Evolutionary conservation across 2,888 invertebrate genomes (phyloP).

Genomic region (Cephalotes varians): DNA sequence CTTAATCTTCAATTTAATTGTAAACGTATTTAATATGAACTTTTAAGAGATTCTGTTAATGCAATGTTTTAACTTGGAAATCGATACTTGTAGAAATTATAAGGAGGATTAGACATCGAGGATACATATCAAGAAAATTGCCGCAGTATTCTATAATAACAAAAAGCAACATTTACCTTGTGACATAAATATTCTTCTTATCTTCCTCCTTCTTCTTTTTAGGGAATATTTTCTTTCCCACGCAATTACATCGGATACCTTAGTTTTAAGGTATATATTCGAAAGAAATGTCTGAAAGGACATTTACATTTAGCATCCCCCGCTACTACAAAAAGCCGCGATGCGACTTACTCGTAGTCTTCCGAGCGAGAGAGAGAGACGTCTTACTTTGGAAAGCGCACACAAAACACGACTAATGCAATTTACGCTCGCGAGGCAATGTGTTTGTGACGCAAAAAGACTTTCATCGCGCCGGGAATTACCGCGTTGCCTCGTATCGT

Average conservation of each 20-base stretch:
- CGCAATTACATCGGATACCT: slow-evolving; percentile 2
- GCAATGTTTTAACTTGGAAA: neutral
- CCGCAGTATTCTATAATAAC: neutral
- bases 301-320: slow-evolving; percentile 32
- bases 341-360: slow-evolving; percentile 25
- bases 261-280: neutral
- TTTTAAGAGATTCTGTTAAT: neutral
- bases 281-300: slow-evolving; percentile 10
- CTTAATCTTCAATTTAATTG: neutral
- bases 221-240: neutral
- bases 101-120: neutral
- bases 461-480: slow-evolving; percentile 28
- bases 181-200: neutral
- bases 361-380: slow-evolving; percentile 13
- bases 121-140: neutral
- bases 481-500: slow-evolving; percentile 38
- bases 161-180: neutral
- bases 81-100: neutral
- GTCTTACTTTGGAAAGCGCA: slow-evolving; percentile 44
- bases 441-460: slow-evolving; percentile 41
- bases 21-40: neutral
- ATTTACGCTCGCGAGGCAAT: slow-evolving; percentile 46
- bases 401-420: slow-evolving; percentile 47
- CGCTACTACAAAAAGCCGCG: slow-evolving; percentile 17
- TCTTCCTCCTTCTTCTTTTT: neutral